Evolutionary conservation across 2,113 vertebrate species (phyloP).

Genomic region (Odontophorus gujanensis): DNA sequence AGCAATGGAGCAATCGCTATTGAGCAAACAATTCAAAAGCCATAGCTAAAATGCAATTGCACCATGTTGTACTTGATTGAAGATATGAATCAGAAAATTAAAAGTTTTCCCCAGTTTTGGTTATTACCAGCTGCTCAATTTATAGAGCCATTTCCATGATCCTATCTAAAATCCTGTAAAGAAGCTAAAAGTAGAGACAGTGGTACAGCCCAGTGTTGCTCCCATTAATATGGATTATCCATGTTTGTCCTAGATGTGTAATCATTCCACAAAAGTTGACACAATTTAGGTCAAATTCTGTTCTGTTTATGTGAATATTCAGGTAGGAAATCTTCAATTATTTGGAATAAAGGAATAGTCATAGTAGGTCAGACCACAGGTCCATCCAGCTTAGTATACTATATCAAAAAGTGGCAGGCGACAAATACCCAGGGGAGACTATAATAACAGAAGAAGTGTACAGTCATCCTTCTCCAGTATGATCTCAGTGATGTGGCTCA

Average conservation of each 20-base stretch:
- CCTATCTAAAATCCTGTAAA: conserved; percentile 60
- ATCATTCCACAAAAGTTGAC: background rate
- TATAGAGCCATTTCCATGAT: conserved; percentile 68
- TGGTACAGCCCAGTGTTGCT: background rate
- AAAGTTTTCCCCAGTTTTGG: conserved; percentile 66
- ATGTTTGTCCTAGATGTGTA: background rate
- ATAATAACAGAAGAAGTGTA: background rate
- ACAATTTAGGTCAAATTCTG: background rate
- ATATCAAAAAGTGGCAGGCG: background rate
- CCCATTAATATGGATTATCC: conserved; percentile 11
- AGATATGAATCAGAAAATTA: conserved; percentile 79
- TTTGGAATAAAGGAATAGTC: background rate
- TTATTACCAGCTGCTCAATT: conserved; percentile 69
- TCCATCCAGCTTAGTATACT: accelerated
- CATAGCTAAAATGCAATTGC: conserved; percentile 59
- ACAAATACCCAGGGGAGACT: background rate
- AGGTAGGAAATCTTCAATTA: background rate
- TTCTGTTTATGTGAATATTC: background rate
- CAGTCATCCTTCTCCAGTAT: background rate
- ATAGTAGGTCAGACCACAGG: background rate
- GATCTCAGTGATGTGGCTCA: background rate
- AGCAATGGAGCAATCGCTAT: conserved; percentile 37
- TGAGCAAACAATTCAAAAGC: conserved; percentile 73
- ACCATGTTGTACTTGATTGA: conserved; percentile 73
- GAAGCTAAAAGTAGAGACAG: background rate